Base-by-base conservation (phyloP, 2,113 vertebrate genomes). In the Chrysemys picta region DNA sequence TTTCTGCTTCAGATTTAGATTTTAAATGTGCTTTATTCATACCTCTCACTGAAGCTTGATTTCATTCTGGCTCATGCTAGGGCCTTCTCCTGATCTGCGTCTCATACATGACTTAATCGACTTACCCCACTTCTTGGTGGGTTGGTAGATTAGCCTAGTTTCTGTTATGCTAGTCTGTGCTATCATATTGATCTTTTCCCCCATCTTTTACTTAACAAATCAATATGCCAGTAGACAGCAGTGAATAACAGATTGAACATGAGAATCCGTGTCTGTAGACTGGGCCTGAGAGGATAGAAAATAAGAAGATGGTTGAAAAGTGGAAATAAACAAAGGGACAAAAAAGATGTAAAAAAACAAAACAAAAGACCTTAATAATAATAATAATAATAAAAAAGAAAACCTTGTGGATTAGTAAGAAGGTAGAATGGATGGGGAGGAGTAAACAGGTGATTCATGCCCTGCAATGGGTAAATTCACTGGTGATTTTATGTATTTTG, bases 21-120 rank as follows among this genome's bases (percentile, higher is more conserved):
- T 95, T 84, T 62, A 85, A 0, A 76, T 42, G 27, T 62, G 25
- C 53, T 95, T 89, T 88, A 25, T 82, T 85, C 87, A 80, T 88
- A 56, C 78, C 35, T 11, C 52, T 94, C 9, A 2, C 76, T 82
- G 90, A 93, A 75, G 88, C 22, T 0, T 42, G 35, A 62, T 80
- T 95, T 93, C 87, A 16, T 82, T 96, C 89, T 87, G 76, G 84
- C 89, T 91, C 56, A 24, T 38, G 82, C 91, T 80, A 79, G 50
- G 88, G 91, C 92, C 96, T 97, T 94, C 89, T 94, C 50, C 81
- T 95, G 45, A 25, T 82, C 52, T 56, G 57, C 78, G 56, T 93
- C 89, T 82, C 89, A 38, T 27, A 47, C 21, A 14, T 95, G 93
- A 96, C 59, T 96, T 89, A 95, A 3, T 81, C 10, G 3, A 93